These are phyloP conservation scores for Baryphthengus martii DNA, from an alignment of 2,113 vertebrate species.

Conservation along the genomic window DNA sequence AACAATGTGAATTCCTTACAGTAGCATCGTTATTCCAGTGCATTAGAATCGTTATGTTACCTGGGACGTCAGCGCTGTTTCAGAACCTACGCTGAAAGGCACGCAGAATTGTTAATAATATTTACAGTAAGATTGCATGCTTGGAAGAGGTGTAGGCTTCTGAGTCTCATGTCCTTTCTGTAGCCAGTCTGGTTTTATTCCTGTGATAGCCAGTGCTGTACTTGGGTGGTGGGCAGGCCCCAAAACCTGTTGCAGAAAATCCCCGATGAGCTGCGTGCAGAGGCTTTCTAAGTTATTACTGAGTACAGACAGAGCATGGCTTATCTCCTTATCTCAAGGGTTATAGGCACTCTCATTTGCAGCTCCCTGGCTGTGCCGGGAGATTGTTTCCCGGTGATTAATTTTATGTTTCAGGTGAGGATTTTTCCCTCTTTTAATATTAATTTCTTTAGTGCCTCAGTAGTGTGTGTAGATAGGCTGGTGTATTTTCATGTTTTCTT, in stretches of 20 bases:
- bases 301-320: not conserved
- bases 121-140: not conserved
- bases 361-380: not conserved
- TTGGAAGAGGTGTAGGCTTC: not conserved
- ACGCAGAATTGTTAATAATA: not conserved
- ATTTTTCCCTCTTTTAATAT: not conserved
- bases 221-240: not conserved
- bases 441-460: not conserved
- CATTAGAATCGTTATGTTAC: not conserved
- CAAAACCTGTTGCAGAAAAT: not conserved
- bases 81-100: not conserved
- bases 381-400: conserved; percentile 20
- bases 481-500: not conserved
- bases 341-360: not conserved
- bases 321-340: conserved; percentile 26
- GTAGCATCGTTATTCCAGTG: not conserved
- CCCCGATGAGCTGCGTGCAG: not conserved
- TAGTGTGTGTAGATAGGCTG: not conserved
- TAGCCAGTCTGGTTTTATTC: not conserved
- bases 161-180: rapidly evolving
- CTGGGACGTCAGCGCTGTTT: not conserved
- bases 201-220: not conserved
- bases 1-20: not conserved
- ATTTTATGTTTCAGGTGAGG: not conserved
- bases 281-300: not conserved